phyloP scores from a whole-genome alignment of 2,888 invertebrate species.

The Cecidostiba fungosa region DNA sequence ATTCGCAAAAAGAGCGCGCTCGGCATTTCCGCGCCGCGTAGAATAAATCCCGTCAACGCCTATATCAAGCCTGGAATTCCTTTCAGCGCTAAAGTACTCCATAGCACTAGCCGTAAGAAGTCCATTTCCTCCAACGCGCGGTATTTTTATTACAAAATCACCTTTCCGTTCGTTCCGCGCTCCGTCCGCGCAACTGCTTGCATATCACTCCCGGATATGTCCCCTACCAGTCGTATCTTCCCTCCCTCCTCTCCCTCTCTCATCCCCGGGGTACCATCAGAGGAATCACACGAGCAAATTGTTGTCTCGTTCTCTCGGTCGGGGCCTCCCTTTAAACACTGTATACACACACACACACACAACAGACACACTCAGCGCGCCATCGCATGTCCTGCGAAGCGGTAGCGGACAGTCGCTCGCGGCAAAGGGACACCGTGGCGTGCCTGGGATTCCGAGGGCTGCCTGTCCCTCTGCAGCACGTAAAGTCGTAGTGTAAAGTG shows the following conservation, averaged over 20 bases:
- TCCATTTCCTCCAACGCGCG: not conserved
- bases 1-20: not conserved
- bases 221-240: not conserved
- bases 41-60: not conserved
- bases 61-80: not conserved
- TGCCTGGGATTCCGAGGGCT: conserved; percentile 14
- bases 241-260: too few relatives aligned
- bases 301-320: conserved; percentile 25
- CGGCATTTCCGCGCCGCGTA: not conserved
- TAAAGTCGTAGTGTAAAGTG: not conserved
- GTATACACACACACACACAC: too few relatives aligned
- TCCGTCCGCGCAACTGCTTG: not conserved
- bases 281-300: conserved; percentile 39
- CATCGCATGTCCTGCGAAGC: conserved; percentile 3
- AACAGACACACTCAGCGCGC: not conserved
- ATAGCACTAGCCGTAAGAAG: not conserved
- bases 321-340: not conserved
- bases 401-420: not conserved
- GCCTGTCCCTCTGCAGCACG: not conserved
- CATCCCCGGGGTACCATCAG: not conserved
- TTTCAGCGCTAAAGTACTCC: not conserved
- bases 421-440: not conserved
- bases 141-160: not conserved
- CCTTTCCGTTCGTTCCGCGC: not conserved
- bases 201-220: not conserved